These are phyloP conservation scores for Eumaeus atala DNA, from an alignment of 1,140 invertebrate genomes.

Conservation along the genomic window DNA sequence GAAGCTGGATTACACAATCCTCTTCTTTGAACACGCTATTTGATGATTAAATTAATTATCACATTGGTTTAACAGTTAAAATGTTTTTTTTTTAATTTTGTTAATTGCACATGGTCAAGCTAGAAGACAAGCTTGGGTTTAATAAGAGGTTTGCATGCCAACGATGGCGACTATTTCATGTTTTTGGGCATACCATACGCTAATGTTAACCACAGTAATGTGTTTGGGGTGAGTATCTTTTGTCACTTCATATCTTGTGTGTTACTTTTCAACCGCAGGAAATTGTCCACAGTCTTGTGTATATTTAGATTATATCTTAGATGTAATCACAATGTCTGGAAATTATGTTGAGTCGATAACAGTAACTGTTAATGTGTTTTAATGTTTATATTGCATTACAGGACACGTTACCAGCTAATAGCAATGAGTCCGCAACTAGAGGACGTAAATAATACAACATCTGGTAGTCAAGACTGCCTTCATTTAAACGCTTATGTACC, in stretches of 20 bases:
- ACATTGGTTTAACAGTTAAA: no score
- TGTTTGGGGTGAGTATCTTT: constrained; percentile 13
- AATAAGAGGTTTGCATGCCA: neutral
- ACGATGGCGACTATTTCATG: constrained; percentile 37
- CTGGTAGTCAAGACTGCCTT: constrained; percentile 25
- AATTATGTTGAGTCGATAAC: neutral
- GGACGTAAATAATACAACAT: constrained; percentile 8
- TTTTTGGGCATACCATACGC: constrained; percentile 45
- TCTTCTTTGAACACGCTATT: no score
- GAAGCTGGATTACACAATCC: no score
- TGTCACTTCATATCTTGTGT: neutral
- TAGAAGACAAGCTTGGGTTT: constrained; percentile 1
- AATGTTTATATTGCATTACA: neutral
- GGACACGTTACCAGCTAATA: constrained; percentile 13
- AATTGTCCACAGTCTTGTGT: neutral
- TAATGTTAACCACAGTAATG: constrained; percentile 1
- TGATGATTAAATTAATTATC: no score
- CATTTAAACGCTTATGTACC: constrained; percentile 28
- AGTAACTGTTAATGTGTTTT: no score
- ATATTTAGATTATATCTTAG: neutral
- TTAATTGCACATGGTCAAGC: neutral
- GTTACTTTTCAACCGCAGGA: neutral
- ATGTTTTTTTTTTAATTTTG: neutral
- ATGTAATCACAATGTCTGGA: neutral
- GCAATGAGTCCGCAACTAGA: constrained; percentile 24